Conservation (phyloP, 2,797 vertebrate genomes). For the Cryptoprocta ferox region DNA sequence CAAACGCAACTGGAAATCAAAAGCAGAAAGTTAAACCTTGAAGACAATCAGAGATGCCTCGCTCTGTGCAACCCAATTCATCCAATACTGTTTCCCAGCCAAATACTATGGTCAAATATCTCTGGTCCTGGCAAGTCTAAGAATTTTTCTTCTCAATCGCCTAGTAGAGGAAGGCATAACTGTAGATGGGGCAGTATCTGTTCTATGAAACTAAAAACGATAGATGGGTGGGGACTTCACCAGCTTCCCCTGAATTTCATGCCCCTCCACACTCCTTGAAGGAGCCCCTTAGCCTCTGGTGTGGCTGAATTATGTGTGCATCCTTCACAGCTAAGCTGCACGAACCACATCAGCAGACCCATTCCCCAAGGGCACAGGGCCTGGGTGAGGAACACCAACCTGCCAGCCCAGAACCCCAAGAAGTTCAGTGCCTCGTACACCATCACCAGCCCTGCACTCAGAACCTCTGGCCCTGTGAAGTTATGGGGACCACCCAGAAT, state of each 20-base stretch:
- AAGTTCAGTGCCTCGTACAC: background rate
- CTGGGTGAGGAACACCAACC: background rate
- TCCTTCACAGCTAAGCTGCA: background rate
- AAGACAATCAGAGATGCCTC: background rate
- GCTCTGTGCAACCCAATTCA: background rate
- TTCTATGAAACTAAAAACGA: background rate
- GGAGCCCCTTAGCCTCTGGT: background rate
- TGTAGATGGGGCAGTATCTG: background rate
- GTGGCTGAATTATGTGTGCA: background rate
- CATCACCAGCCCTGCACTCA: background rate
- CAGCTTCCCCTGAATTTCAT: background rate
- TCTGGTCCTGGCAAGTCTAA: background rate
- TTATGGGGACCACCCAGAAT: slow-evolving; percentile 12
- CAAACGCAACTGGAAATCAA: slow-evolving; percentile 59
- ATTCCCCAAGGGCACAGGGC: slow-evolving; percentile 12
- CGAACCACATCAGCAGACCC: background rate
- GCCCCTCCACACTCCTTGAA: background rate
- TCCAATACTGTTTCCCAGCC: background rate
- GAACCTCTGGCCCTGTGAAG: slow-evolving; percentile 21
- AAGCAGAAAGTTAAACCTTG: slow-evolving; percentile 40
- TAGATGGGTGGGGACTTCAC: background rate
- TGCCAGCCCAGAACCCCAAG: background rate
- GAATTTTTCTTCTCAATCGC: slow-evolving; percentile 16
- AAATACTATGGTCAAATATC: background rate
- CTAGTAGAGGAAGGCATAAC: background rate